Base-by-base conservation (phyloP, 2,113 vertebrate genomes). In the Pimephales promelas region DNA sequence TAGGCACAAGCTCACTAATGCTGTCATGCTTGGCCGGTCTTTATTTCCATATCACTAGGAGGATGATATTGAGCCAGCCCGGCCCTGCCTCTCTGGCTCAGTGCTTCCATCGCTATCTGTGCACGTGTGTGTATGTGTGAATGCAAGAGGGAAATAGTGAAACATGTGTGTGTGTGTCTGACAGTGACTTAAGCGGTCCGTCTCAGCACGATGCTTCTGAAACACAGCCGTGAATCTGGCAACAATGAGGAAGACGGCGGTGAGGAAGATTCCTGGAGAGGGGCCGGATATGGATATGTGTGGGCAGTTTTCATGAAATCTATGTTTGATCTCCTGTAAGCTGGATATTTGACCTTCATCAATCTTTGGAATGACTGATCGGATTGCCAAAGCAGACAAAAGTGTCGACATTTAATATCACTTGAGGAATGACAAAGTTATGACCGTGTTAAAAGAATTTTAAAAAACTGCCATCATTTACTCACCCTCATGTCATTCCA, bases 61-160 rank as follows among this genome's bases (percentile, higher is more conserved):
- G 45, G 70, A 89, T 89, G 81, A 94, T 92, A 89, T 91, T 71
- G 43, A 85, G 76, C 81, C 49, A 18, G 16, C 83, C 47, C 61
- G 62, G 26, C 6, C 79, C 59, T 28, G 84, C 84, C 24, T 74
- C 82, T 72, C 36, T 64, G 86, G 86, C 89, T 62, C 49, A 87
- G 88, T 88, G 75, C 57, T 10, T 89, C 86, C 36, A 70, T 87
- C 84, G 88, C 43, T 86, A n/a, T 70, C 64, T 79, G 72, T 72
- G n/a, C 54, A 43, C 10, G 31, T 28, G n/a, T 62, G 52, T 59
- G 81, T 66, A 36, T 66, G 81, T 71, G 84, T 26, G 66, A 36
- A 68, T 2, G 43, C 24, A 13, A 85, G 49, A 68, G 47, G 9
- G 24, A 82, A 34, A 56, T 61, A 54, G 45, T 24, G 47, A 34